Evolutionary conservation across 2,888 invertebrate species (phyloP), one percentile per base, ranked within the genome.

Genomic region (Elmis aenea): DNA sequence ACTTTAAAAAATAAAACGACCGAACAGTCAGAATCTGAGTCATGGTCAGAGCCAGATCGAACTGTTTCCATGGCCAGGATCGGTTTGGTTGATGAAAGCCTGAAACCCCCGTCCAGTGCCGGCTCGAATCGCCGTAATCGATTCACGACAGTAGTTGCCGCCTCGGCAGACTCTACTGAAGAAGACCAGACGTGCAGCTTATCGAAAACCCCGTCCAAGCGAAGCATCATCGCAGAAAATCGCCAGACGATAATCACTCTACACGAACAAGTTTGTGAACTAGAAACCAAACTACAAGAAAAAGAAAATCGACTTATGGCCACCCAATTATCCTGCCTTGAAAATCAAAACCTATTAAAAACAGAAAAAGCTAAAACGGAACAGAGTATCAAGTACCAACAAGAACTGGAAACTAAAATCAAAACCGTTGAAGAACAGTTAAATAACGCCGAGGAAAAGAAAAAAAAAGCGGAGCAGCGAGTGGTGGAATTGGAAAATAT

Each of bases 21-120:
- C 8, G 62, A 61, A 8, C 69, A 69, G 3, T 76, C 81, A 2
- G 90, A 90, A 58, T 87, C 88, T 0, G 90, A 91, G 60, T 81
- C 85, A 16, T 90, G 89, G 82, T 89, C 89, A 0, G 90, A 90
- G 58, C 89, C 90, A 0, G 90, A 90, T 59, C 74, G 87, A 26
- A 80, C 78, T 40, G 87, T 90, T 2, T 89, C 89, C 0, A 67
- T 82, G 41, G 87, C 85, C 0, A 75, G 90, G 44, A 88, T 90
- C 13, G 89, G 89, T 1, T 57, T 81, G 2, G 73, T 72, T 32
- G 75, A 75, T 29, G 68, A 62, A 69, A 72, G 21, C 61, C 70
- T 27, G 55, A 72, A 31, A 70, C 69, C 2, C 52, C 72, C 55
- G 66, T 69, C 21, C 2, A 42, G 24, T 13, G 67, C 69, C 4